phyloP scores from a whole-genome alignment of 2,888 invertebrate species.

The Epinotia bilunana region DNA sequence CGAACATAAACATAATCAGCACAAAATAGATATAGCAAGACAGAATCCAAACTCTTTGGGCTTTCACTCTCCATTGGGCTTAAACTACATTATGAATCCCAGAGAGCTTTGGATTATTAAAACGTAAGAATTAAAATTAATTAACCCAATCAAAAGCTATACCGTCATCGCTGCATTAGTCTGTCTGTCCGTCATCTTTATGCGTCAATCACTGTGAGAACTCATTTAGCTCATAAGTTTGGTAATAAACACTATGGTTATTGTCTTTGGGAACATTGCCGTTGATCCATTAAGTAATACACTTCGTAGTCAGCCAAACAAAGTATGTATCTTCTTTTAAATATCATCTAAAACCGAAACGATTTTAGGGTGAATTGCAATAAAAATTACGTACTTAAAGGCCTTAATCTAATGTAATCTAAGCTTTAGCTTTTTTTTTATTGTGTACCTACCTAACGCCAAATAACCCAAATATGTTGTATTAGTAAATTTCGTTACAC shows the following conservation, averaged over 20 bases:
- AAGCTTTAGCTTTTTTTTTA: too few species aligned
- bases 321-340: not conserved
- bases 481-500: too few species aligned
- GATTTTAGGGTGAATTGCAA: too few species aligned
- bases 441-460: too few species aligned
- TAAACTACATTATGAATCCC: not conserved
- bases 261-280: constrained; percentile 13
- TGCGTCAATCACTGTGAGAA: constrained; percentile 48
- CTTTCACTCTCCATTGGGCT: not conserved
- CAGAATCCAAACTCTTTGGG: not conserved
- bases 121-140: constrained; percentile 20
- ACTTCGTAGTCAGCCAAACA: not conserved
- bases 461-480: too few species aligned
- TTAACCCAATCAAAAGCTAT: constrained; percentile 28
- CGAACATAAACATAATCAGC: not conserved
- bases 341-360: not conserved
- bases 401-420: too few species aligned
- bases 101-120: constrained; percentile 13
- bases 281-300: constrained; percentile 1
- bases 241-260: constrained; percentile 28
- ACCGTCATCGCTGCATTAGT: constrained; percentile 43
- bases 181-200: constrained; percentile 28
- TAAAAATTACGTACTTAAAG: too few species aligned
- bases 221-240: constrained; percentile 32
- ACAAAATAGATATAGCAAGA: not conserved